Base-by-base conservation (phyloP, 1,140 invertebrate genomes). In the Gonatopus flavifemur region DNA sequence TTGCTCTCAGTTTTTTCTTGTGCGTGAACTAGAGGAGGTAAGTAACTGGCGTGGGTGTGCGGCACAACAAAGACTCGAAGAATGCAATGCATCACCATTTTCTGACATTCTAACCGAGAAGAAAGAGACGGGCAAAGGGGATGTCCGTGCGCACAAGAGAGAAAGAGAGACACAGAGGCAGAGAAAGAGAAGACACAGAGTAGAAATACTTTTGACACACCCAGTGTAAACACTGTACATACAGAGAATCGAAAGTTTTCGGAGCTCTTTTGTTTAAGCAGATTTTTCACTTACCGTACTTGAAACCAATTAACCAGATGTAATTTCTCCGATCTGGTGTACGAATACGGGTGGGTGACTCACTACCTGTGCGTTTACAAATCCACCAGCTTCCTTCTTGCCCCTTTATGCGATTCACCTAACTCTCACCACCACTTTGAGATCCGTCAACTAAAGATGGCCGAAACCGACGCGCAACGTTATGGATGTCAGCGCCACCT, bases 71-170 rank as follows among this genome's bases (percentile, higher is more conserved):
- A 63, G 55, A 52, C 39, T 46, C 38, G 25, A 31, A 48, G 58
- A 64, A 61, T 63, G 55, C 52, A 58, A 59, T 67, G 62, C 52
- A 64, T 65, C 64, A 68, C 59, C 64, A 59, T 65, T 70, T 69
- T 63, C 66, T 57, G 52, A 70, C 59, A 62, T 67, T 64, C 59
- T 19, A 7, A 33, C 5, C 10, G 32, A 8, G 15, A 15, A 33
- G 32, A 7, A 33, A 33, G n/a, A 15, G 32, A 33, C 5, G 5
- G 32, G 13, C 7, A 33, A 4, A 13, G 32, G 15, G n/a, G 15
- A n/a, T n/a, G n/a, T n/a, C n/a, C n/a, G n/a, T n/a, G n/a, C n/a
- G n/a, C n/a, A n/a, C n/a, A 13, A 33, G 32, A 33, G 32, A 33
- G 32, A 6, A 15, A 7, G 32, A 33, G 32, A 7, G 32, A 33